Evolutionary conservation across 2,113 vertebrate genomes (phyloP).

Genomic region (Cepphus grylle): DNA sequence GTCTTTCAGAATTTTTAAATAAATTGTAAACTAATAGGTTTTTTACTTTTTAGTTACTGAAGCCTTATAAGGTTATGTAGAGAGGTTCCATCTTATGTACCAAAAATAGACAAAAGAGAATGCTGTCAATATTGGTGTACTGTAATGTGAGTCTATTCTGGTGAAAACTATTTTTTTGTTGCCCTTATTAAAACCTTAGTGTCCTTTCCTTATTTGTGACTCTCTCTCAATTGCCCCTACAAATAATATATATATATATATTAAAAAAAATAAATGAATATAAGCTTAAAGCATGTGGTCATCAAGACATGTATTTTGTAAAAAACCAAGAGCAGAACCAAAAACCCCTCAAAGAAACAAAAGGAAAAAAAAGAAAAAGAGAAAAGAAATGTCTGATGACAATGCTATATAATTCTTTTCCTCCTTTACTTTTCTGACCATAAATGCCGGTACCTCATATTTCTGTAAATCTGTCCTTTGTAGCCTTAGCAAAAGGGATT

Average conservation of each 20-base stretch:
- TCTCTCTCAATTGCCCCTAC: slow-evolving; percentile 77
- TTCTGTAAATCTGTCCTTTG: slow-evolving; percentile 10
- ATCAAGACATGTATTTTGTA: slow-evolving; percentile 66
- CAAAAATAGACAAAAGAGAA: slow-evolving; percentile 82
- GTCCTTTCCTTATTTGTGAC: slow-evolving; percentile 79
- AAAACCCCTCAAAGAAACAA: not conserved
- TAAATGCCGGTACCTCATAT: slow-evolving; percentile 44
- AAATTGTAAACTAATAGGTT: slow-evolving; percentile 82
- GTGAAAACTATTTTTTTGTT: slow-evolving; percentile 70
- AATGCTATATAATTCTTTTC: slow-evolving; percentile 36
- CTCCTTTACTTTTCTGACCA: slow-evolving; percentile 9
- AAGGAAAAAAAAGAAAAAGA: not conserved
- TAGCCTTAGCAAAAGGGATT: slow-evolving; percentile 9
- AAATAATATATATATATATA: slow-evolving; percentile 32
- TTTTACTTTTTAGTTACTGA: slow-evolving; percentile 80
- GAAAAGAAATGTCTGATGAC: slow-evolving; percentile 41
- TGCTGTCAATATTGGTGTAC: slow-evolving; percentile 82
- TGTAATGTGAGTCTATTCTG: slow-evolving; percentile 82
- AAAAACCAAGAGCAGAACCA: not conserved
- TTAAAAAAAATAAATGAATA: slow-evolving; percentile 33
- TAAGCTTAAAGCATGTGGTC: slow-evolving; percentile 65
- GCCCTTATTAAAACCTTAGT: slow-evolving; percentile 82
- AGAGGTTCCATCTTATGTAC: slow-evolving; percentile 81
- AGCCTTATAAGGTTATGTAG: slow-evolving; percentile 80
- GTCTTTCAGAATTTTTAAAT: slow-evolving; percentile 80